Evolutionary conservation across 2,113 vertebrate species (phyloP).

Genomic region (Platysternon megacephalum): DNA sequence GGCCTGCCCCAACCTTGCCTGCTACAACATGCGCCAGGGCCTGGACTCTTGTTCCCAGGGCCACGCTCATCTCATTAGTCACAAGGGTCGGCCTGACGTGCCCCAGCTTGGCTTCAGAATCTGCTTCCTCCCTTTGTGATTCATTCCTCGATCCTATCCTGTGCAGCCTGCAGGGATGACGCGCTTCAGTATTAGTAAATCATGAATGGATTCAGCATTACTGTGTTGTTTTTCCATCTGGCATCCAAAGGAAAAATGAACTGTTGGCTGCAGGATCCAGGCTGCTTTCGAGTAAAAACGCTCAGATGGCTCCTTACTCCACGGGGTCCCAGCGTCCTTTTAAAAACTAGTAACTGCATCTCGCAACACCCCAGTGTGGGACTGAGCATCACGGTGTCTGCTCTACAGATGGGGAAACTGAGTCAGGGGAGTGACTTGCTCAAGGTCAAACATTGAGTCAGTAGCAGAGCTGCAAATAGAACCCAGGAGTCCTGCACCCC

Average conservation of each 20-base stretch:
- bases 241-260: not conserved
- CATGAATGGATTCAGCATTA: rapidly evolving
- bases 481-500: not conserved
- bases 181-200: rapidly evolving
- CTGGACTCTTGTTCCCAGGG: not conserved
- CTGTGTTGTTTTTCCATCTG: rapidly evolving
- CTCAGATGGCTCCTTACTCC: not conserved
- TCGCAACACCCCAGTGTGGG: no score
- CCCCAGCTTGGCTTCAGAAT: not conserved
- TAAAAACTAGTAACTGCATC: no score
- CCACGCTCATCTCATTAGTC: not conserved
- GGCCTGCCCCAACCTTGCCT: not conserved
- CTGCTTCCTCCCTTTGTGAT: not conserved
- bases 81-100: rapidly evolving
- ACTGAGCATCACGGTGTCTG: no score
- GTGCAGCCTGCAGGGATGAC: not conserved
- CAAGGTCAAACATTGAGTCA: no score
- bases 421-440: no score
- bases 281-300: not conserved
- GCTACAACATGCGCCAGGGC: rapidly evolving
- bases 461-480: not conserved
- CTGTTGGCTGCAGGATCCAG: not conserved
- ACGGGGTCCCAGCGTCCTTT: not conserved
- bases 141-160: rapidly evolving
- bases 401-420: no score